These are phyloP conservation scores for Muscicapa striata DNA, from an alignment of 2,797 vertebrate genomes.

Conservation along the genomic window DNA sequence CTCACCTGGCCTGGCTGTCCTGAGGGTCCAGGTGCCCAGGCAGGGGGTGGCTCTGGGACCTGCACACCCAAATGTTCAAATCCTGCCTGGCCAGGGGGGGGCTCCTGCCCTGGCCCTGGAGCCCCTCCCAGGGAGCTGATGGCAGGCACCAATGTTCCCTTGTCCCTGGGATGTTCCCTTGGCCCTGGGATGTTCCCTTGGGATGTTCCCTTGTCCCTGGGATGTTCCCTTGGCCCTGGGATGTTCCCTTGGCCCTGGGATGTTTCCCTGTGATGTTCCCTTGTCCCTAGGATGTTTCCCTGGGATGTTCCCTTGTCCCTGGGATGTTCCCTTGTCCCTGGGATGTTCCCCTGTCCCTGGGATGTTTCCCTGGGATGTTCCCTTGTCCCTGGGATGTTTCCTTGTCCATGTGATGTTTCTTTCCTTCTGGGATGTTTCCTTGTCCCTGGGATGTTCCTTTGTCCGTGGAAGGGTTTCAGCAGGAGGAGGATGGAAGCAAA, in stretches of 20 bases:
- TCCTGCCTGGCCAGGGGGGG: not conserved
- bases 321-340: not conserved
- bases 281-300: not conserved
- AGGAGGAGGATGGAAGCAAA: not conserved
- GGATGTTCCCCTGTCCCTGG: not conserved
- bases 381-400: not conserved
- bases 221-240: not conserved
- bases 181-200: not conserved
- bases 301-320: not conserved
- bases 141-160: not conserved
- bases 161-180: not conserved
- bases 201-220: not conserved
- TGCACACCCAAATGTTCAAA: not conserved
- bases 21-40: not conserved
- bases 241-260: no score
- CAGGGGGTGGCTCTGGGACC: not conserved
- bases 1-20: not conserved
- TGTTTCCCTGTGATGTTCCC: not conserved
- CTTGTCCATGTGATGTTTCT: rapidly evolving
- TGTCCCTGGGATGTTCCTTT: not conserved
- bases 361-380: not conserved
- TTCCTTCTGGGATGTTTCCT: not conserved
- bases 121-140: not conserved
- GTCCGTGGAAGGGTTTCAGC: no score
- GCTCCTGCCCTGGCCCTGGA: not conserved